Conservation (phyloP, 2,888 invertebrate genomes). For the Adineta ricciae region DNA sequence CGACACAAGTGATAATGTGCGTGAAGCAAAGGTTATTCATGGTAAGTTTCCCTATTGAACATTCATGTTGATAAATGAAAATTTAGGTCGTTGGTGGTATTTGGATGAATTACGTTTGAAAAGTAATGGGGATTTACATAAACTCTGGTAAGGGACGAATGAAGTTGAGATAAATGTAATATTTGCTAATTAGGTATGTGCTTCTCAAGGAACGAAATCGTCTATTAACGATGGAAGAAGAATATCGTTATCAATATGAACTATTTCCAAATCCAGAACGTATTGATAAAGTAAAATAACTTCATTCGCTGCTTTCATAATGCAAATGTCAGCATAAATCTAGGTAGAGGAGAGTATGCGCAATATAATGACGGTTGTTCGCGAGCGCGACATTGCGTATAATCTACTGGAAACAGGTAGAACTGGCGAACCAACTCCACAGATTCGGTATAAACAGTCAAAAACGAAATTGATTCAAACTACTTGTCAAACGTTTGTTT, state of each 20-base stretch:
- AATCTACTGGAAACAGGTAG: constrained; percentile 73
- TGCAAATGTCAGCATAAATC: too few relatives aligned
- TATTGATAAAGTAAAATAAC: constrained; percentile 64
- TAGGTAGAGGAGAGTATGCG: constrained; percentile 71
- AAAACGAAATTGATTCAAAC: not conserved
- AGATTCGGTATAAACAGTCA: not conserved
- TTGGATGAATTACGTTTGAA: constrained; percentile 82
- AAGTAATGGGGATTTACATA: constrained; percentile 85
- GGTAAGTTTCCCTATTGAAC: not conserved
- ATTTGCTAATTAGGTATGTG: constrained; percentile 52
- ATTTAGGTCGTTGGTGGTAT: constrained; percentile 68
- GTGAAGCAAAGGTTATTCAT: constrained; percentile 28
- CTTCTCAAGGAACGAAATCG: constrained; percentile 90
- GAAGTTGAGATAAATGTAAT: too few relatives aligned
- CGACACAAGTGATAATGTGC: constrained; percentile 22
- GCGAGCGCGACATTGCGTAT: constrained; percentile 82
- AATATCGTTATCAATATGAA: constrained; percentile 59
- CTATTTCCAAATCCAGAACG: constrained; percentile 82
- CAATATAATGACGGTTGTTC: constrained; percentile 57
- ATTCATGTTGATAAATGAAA: too few relatives aligned
- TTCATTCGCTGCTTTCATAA: too few relatives aligned
- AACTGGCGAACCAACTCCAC: constrained; percentile 24
- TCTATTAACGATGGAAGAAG: constrained; percentile 87
- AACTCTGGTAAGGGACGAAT: constrained; percentile 60
- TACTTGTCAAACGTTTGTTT: not conserved